Evolutionary conservation across 2,888 invertebrate species (phyloP).

Genomic region (Pachycephus smyrnensis): DNA sequence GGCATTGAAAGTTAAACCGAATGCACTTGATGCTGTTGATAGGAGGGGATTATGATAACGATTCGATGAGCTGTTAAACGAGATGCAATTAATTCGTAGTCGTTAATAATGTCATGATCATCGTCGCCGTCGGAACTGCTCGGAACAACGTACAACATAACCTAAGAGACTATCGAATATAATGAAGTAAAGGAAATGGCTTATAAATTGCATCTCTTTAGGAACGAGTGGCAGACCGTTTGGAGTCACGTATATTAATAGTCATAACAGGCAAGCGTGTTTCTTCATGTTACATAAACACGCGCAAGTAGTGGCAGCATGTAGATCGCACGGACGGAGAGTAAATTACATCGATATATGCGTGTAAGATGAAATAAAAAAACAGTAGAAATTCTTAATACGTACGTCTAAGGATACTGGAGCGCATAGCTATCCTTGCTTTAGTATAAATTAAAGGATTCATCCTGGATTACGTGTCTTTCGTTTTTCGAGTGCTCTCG

Average conservation of each 20-base stretch:
- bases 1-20: background rate
- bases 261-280: constrained; percentile 23
- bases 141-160: background rate
- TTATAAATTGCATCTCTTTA: background rate
- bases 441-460: constrained; percentile 54
- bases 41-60: background rate
- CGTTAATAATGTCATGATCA: no score
- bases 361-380: constrained; percentile 4
- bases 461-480: constrained; percentile 42
- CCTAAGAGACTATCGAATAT: background rate
- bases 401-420: constrained; percentile 50
- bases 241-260: constrained; percentile 29
- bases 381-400: constrained; percentile 25
- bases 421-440: constrained; percentile 44
- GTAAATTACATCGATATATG: constrained; percentile 5
- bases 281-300: constrained; percentile 36
- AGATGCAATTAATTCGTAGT: no score
- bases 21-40: background rate
- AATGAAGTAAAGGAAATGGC: background rate
- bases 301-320: constrained; percentile 22
- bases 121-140: background rate
- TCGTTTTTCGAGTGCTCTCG: constrained; percentile 27
- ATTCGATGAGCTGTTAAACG: no score
- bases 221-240: background rate
- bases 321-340: constrained; percentile 19